Base-by-base conservation (phyloP, 2,797 vertebrate genomes). In the Garrulus glandarius region DNA sequence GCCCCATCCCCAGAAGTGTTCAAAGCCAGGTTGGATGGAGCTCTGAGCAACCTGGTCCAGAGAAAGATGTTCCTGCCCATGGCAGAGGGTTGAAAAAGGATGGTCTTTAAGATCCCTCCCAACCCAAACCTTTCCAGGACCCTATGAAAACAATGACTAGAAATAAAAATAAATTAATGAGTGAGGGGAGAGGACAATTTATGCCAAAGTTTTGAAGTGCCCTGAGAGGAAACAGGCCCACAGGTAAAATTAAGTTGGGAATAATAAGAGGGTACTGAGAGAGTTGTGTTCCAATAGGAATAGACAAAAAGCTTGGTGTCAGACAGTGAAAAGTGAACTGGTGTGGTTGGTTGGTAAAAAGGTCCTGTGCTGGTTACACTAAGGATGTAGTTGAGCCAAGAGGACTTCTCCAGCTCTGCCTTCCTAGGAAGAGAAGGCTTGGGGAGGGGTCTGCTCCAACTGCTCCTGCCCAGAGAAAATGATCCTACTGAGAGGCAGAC, bases 1-100 rank as follows among this genome's bases (percentile, higher is more conserved):
- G 0, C 6, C 10, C 18, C 21, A 32, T 6, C 22, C 7, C 21
- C 39, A 9, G 6, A 70, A 70, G 10, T 0, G 0, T 39, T 39
- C 22, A 64, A 34, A 11, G 5, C 21, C 15, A 26, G 18, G 56
- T 0, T 63, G 29, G 21, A 6, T 32, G 21, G 39, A 5, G 15
- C 4, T 5, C n/a, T 77, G 52, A 71, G 15, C 21, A 59, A 13
- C 18, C 29, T 16, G 37, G 2, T 16, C 23, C 30, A 26, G 29
- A 27, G 18, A 11, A 12, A 53, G 14, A 4, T 39, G 13, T 21
- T 6, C 20, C 19, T 43, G 27, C 6, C 19, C 9, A 4, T 1
- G 4, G 13, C 43, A 63, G n/a, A 17, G 10, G 23, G 2, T 23
- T 63, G 11, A 43, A 70, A 50, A 7, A n/a, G 83, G n/a, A 27